phyloP scores from a whole-genome alignment of 2,888 invertebrate species.

The Caenorhabditis afra region DNA sequence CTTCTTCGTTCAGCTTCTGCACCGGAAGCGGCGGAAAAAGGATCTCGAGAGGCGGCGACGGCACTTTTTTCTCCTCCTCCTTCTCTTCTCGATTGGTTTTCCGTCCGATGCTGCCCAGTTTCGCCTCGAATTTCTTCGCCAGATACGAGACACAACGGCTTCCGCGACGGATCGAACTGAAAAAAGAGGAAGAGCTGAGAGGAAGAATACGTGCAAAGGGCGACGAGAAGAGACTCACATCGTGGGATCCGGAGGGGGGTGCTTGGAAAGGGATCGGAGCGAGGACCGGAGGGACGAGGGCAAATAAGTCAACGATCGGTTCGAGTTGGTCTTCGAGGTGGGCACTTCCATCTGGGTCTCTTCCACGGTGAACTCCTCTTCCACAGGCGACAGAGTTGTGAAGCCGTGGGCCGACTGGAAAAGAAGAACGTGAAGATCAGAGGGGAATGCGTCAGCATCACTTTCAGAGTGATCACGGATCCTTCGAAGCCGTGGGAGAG shows the following conservation, averaged over 20 bases:
- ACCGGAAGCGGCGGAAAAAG: slow-evolving; percentile 40
- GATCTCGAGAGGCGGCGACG: slow-evolving; percentile 45
- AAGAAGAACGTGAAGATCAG: neutral
- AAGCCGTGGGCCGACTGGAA: slow-evolving; percentile 38
- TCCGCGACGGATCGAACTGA: slow-evolving; percentile 51
- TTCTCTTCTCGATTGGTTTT: neutral
- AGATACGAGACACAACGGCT: slow-evolving; percentile 36
- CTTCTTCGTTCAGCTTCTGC: slow-evolving; percentile 16
- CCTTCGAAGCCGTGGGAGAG: neutral
- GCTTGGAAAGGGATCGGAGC: slow-evolving; percentile 3
- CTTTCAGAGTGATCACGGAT: slow-evolving; percentile 19
- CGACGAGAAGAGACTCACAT: neutral
- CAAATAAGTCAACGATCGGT: slow-evolving; percentile 36
- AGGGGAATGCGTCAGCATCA: neutral
- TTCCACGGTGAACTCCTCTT: slow-evolving; percentile 11
- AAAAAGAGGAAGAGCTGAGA: slow-evolving; percentile 42
- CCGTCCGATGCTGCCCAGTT: slow-evolving; percentile 10
- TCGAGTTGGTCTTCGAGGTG: slow-evolving; percentile 37
- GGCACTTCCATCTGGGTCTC: slow-evolving; percentile 13
- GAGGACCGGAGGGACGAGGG: slow-evolving; percentile 25
- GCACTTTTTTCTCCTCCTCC: neutral
- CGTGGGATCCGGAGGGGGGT: neutral
- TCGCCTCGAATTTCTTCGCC: slow-evolving; percentile 51
- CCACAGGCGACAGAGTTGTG: slow-evolving; percentile 20
- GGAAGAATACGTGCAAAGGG: neutral